Base-by-base conservation (phyloP, 2,113 vertebrate species). In the Dolichotis patagonum region DNA sequence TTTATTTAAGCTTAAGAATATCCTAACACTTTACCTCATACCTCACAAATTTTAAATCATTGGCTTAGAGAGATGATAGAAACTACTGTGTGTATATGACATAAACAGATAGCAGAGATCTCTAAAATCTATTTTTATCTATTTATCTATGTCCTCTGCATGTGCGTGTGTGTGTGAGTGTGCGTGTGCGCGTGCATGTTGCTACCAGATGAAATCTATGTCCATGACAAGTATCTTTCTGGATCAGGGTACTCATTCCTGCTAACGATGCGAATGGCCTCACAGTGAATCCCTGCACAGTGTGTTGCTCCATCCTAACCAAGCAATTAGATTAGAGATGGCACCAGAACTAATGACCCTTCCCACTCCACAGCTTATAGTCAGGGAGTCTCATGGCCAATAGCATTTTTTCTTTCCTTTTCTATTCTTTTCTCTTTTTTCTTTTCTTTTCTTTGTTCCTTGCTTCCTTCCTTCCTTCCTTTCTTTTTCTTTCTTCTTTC, bases 81-180 rank as follows among this genome's bases (percentile, higher is more conserved):
- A 81, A 52, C 43, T 35, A 32, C 24, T 80, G 43, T 12, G 49
- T 41, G 2, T 65, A 22, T 30, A 6, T 26, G 81, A 54, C 38
- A 4, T 16, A 60, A 17, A n/a, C 8, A 73, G 69, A 73, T 71
- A 75, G 85, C 16, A 69, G 24, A 82, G 28, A 69, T 73, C 60
- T 65, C 65, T 65, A 75, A 95, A 83, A 65, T 81, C 43, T 96
- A n/a, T 95, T 82, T 86, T 35, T 54, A 17, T 54, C 88, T 49
- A 26, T 46, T 24, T 16, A 8, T 49, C 26, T 43, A 14, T 46
- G 26, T 49, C 19, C 5, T 46, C 24, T 75, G 69, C 10, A n/a
- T 38, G 22, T 52, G 69, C 17, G 69, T 38, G 22, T 43, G 10
- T 43, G 41, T 5, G 14, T 67, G 32, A 35, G 32, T 52, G 67